These are phyloP conservation scores for Nasonovia ribisnigri DNA, from an alignment of 2,888 invertebrate genomes.

Conservation along the genomic window DNA sequence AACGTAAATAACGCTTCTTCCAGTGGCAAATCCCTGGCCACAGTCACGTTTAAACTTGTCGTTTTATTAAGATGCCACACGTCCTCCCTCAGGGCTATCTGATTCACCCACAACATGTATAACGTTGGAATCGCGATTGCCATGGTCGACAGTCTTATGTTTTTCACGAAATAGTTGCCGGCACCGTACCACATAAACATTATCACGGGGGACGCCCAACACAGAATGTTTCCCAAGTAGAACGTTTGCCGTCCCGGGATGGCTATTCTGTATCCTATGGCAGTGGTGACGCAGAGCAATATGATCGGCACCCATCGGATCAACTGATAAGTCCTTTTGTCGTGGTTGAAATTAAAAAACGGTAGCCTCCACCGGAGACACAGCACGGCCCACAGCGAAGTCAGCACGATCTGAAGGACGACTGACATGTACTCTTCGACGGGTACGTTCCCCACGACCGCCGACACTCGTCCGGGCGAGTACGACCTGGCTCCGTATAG, in stretches of 20 bases:
- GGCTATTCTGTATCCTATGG: not conserved
- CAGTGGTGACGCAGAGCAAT: not conserved
- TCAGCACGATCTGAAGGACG: not conserved
- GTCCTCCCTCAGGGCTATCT: not conserved
- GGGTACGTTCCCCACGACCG: constrained; percentile 13
- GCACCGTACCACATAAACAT: constrained; percentile 36
- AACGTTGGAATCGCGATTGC: not conserved
- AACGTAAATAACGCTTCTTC: constrained; percentile 39
- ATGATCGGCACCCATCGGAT: constrained; percentile 45
- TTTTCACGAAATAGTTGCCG: constrained; percentile 39
- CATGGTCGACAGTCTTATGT: not conserved
- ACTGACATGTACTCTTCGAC: constrained; percentile 39
- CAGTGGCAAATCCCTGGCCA: not conserved
- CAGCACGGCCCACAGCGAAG: not conserved
- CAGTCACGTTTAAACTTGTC: not conserved
- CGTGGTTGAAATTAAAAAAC: constrained; percentile 36
- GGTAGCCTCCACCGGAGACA: constrained; percentile 27
- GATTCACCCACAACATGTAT: constrained; percentile 15
- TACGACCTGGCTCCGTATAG: not conserved
- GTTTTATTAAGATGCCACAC: not conserved
- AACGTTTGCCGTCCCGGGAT: not conserved
- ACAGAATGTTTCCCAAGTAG: constrained; percentile 23
- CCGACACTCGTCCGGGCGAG: not conserved
- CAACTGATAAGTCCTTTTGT: not conserved
- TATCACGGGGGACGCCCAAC: constrained; percentile 11